These are phyloP conservation scores for Helarctos malayanus DNA, from an alignment of 2,797 vertebrate genomes.

Conservation along the genomic window DNA sequence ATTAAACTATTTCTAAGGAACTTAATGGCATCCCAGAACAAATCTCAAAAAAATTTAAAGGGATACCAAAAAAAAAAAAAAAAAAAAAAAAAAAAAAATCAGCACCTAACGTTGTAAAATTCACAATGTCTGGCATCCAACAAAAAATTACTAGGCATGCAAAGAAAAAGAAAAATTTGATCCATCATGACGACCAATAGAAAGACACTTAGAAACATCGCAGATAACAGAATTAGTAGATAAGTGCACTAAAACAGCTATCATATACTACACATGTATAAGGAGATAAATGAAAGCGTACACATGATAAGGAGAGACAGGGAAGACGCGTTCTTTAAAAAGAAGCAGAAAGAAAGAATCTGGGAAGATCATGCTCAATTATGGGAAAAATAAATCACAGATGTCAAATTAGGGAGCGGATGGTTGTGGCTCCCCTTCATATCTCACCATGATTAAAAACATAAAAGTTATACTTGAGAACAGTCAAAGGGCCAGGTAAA, in stretches of 20 bases:
- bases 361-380: background rate
- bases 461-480: background rate
- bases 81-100: background rate
- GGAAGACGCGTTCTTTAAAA: background rate
- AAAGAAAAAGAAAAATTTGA: background rate
- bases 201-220: constrained; percentile 7
- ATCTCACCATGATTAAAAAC: background rate
- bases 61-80: background rate
- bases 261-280: background rate
- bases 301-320: background rate
- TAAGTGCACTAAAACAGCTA: background rate
- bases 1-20: constrained; percentile 29
- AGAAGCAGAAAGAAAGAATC: background rate
- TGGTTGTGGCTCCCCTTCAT: background rate
- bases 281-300: background rate
- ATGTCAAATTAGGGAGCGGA: background rate
- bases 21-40: background rate
- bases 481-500: background rate
- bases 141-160: background rate
- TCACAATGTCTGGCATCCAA: constrained; percentile 20
- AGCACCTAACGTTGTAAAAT: background rate
- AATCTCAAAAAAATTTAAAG: constrained; percentile 47
- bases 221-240: constrained; percentile 15
- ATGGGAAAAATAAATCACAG: constrained; percentile 29
- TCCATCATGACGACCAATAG: background rate